Percentiles rank a stretch among this genome's conserved stretches.
phyloP scores from a whole-genome alignment of 2,113 vertebrate genomes.

The Oryzias curvinotus region DNA sequence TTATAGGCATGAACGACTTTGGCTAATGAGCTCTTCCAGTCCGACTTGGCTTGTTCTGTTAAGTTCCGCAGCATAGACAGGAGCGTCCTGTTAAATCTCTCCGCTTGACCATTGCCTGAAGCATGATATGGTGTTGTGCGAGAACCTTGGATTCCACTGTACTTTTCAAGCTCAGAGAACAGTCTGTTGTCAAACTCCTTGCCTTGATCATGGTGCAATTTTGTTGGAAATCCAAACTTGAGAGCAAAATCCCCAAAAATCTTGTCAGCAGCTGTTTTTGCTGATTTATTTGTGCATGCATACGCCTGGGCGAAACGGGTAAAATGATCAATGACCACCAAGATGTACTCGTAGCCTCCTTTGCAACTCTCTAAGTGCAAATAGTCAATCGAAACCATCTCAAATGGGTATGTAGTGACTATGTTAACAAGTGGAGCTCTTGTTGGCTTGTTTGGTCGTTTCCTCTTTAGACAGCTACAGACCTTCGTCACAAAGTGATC shows the following conservation, averaged over 20 bases:
- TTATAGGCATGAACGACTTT: slow-evolving; percentile 2
- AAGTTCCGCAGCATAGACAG: neutral
- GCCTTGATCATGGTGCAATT: neutral
- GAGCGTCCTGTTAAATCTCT: neutral
- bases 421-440: neutral
- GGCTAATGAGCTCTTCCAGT: neutral
- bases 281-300: too few species aligned
- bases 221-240: neutral
- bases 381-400: slow-evolving; percentile 3
- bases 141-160: neutral
- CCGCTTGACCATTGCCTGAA: neutral
- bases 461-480: neutral
- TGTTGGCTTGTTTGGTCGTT: neutral
- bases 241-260: slow-evolving; percentile 1
- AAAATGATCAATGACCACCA: neutral
- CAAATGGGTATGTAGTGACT: neutral
- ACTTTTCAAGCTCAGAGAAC: neutral
- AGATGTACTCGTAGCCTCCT: neutral
- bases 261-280: neutral
- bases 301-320: neutral
- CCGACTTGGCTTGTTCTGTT: neutral
- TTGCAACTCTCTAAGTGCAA: slow-evolving; percentile 16
- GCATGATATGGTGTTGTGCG: neutral
- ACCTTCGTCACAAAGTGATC: slow-evolving; percentile 11
- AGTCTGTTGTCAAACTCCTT: neutral